These are phyloP conservation scores for Hycleus cichorii DNA, from an alignment of 1,140 invertebrate genomes.

Conservation along the genomic window DNA sequence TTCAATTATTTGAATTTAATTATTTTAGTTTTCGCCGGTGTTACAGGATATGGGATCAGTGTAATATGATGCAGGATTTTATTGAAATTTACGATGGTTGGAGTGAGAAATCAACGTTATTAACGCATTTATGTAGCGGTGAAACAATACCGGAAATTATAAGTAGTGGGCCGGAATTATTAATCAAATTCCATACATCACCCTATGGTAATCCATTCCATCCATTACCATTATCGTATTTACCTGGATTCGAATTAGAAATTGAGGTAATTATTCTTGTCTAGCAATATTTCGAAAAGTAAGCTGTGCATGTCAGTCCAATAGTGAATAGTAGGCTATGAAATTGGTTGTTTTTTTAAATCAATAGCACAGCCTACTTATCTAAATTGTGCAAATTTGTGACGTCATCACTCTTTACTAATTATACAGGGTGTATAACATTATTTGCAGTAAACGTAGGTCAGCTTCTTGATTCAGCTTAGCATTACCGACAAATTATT, in stretches of 20 bases:
- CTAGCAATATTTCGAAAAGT: no score
- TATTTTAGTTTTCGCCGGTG: conserved; percentile 12
- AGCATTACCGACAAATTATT: no score
- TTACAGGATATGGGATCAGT: conserved; percentile 68
- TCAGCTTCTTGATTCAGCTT: no score
- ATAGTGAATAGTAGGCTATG: conserved; percentile 5
- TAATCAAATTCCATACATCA: conserved; percentile 75
- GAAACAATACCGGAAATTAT: conserved; percentile 74
- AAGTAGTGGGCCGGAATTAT: conserved; percentile 67
- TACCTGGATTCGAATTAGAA: conserved; percentile 74
- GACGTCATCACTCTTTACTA: no score
- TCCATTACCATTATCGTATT: conserved; percentile 65
- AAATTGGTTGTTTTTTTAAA: no score
- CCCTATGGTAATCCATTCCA: conserved; percentile 76
- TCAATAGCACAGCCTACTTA: no score
- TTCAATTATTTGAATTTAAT: no score
- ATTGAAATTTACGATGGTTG: conserved; percentile 74
- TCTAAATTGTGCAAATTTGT: no score
- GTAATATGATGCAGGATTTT: conserved; percentile 73
- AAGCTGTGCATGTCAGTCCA: no score
- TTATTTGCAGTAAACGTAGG: no score
- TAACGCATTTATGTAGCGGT: conserved; percentile 74
- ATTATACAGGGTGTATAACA: no score
- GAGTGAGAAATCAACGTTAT: conserved; percentile 60
- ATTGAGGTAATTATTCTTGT: conserved; percentile 51